Evolutionary conservation across 2,113 vertebrate genomes (phyloP), one percentile per base, ranked within the genome.

Genomic region (Psettodes erumei): DNA sequence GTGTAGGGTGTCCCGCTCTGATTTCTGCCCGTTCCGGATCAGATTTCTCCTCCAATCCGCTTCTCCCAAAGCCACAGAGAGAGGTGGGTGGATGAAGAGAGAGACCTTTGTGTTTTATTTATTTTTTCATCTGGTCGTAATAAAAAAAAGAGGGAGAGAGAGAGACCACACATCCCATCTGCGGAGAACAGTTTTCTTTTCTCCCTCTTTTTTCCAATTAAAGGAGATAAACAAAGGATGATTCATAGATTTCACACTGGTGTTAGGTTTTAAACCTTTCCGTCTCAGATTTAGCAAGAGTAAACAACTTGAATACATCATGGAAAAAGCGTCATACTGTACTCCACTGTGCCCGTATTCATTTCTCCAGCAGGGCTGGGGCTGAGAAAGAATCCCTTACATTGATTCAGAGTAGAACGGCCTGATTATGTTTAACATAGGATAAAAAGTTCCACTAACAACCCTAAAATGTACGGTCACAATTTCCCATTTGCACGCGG

Each of bases 1-100:
- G 97, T 97, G 93, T 98, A 95, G 92, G 93, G 95, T 99, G 96
- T 98, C 97, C 95, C 95, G 93, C 96, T 98, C 96, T 91, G 93
- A 94, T 98, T 98, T 97, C 96, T 96, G 92, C 94, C 95, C 89
- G 89, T 79, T 81, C 92, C 86, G 91, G 95, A 96, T 99, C 92
- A 6, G 90, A 93, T 98, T 96, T 95, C 96, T 90, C 94, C 90
- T 94, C 95, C 94, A 92, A 92, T 92, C 91, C 84, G 68, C 86
- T 88, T 82, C 78, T 84, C 87, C 85, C 82, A 87, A 88, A 91
- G 83, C 86, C 87, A 88, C 87, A 91, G 86, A 89, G 88, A 53
- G 89, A 88, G 89, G 89, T 88, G 89, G 91, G 94, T 95, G 94
- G 92, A 93, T 94, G 94, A 93, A 94, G 93, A 96, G 94, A 96